Base-by-base conservation (phyloP, 2,888 invertebrate genomes). In the Catocala sponsa region DNA sequence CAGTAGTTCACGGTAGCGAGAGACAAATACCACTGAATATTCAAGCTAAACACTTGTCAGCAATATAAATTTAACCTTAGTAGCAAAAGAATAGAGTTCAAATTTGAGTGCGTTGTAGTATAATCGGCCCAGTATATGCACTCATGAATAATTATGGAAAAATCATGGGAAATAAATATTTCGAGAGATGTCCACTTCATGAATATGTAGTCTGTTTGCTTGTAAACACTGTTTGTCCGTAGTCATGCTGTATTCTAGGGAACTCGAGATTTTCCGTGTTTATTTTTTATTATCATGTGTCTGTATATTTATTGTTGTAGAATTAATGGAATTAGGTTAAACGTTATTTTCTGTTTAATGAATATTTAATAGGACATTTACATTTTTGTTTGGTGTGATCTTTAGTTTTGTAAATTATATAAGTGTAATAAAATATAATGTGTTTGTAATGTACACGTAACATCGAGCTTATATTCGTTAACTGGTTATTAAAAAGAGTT, bases 1-100 rank as follows among this genome's bases (percentile, higher is more conserved):
- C 87, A 76, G 87, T 86, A 87, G 87, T 87, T 84, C 79, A 84
- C 86, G 65, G 87, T 87, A 86, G 87, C 86, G 54, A 35, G 59
- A 68, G 54, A 52, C 59, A 53, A 62, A 64, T n/a, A 41, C 51
- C 56, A 54, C 72, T 78, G 72, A 70, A 78, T 80, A 76, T 72
- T 66, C 52, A 72, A 35, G 58, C 6, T 35, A 5, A 6, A 10
- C 15, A 25, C 5, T 38, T 50, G 6, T 6, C 43, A 7, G 11
- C 25, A 56, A 48, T 5, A 7, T 10, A 55, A 64, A 63, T 49
- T 53, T 32, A 15, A n/a, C 49, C 59, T 52, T 72, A 65, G 46
- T 35, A 11, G 6, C 1, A 42, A 0, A 13, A 9, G 0, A 6
- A 43, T 60, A 59, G 51, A 43, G 59, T 57, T 63, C 35, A 51